phyloP scores from a whole-genome alignment of 2,113 vertebrate genomes.

The Muntiacus muntjak region DNA sequence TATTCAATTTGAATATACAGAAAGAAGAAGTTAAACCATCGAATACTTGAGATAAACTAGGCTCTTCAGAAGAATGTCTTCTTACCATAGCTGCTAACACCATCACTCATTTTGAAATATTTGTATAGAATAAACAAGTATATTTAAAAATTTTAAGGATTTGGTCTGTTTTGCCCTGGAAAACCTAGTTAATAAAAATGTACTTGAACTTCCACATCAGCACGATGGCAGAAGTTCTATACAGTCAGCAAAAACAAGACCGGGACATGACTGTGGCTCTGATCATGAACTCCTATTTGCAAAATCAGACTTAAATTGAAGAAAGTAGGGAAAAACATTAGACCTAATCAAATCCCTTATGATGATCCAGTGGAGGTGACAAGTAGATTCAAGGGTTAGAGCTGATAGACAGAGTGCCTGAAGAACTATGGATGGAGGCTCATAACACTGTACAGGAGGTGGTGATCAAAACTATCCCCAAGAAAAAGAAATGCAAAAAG shows the following conservation, averaged over 20 bases:
- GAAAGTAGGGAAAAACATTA: background rate
- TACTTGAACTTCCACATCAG: background rate
- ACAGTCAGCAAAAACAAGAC: background rate
- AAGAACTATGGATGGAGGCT: background rate
- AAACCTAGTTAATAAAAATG: background rate
- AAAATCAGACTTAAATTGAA: background rate
- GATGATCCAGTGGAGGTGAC: background rate
- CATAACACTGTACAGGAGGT: background rate
- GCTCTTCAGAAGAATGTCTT: background rate
- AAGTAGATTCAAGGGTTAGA: background rate
- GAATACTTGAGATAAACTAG: background rate
- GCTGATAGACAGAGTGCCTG: background rate
- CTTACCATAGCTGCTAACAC: background rate
- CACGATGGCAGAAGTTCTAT: background rate
- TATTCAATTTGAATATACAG: background rate
- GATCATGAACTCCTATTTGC: background rate
- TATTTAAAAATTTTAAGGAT: background rate
- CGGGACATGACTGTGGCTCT: accelerated
- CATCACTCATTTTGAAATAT: background rate
- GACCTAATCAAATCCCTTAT: background rate
- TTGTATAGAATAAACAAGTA: background rate
- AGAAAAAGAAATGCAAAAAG: background rate
- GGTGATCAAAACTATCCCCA: background rate
- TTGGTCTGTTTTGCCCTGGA: background rate
- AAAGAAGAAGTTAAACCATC: background rate